A percentile compares a stretch with the other conserved stretches of the same genome.
Evolutionary conservation across 2,113 vertebrate genomes (phyloP).

Genomic region (Scatophagus argus): DNA sequence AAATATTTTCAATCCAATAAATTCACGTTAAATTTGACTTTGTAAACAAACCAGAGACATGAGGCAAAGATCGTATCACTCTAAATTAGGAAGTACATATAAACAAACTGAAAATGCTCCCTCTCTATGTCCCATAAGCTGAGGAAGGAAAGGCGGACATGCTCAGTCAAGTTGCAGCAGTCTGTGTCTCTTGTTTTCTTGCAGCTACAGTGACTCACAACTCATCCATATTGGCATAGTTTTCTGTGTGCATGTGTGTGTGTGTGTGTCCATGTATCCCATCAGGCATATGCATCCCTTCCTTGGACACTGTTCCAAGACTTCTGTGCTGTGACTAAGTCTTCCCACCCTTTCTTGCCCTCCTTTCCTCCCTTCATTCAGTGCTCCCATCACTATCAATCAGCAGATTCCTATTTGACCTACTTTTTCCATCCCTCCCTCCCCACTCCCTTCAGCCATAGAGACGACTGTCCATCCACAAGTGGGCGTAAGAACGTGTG

Average conservation of each 20-base stretch:
- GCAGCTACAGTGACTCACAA: conserved; percentile 58
- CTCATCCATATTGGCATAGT: conserved; percentile 41
- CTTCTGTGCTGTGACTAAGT: conserved; percentile 63
- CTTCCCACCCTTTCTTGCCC: conserved; percentile 45
- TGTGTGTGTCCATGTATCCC: conserved; percentile 14
- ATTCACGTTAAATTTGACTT: not conserved
- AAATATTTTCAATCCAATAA: not conserved
- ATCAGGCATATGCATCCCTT: conserved; percentile 21
- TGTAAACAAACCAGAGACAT: conserved; percentile 3
- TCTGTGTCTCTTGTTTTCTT: conserved; percentile 38
- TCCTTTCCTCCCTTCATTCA: conserved; percentile 44
- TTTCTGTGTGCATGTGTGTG: conserved; percentile 19
- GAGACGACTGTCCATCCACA: conserved; percentile 36
- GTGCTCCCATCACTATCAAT: conserved; percentile 48
- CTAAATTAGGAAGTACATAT: not conserved
- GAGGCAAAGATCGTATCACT: no score
- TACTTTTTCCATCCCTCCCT: conserved; percentile 40
- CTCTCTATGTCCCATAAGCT: not conserved
- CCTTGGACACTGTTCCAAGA: conserved; percentile 39
- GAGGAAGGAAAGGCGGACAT: conserved; percentile 9
- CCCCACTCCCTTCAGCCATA: conserved; percentile 11
- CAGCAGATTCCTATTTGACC: conserved; percentile 59
- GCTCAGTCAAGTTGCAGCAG: conserved; percentile 27
- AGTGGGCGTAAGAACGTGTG: conserved; percentile 30
- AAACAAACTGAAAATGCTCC: not conserved